Conservation (phyloP, 1,140 invertebrate species). For the Drosophila oshimai region DNA sequence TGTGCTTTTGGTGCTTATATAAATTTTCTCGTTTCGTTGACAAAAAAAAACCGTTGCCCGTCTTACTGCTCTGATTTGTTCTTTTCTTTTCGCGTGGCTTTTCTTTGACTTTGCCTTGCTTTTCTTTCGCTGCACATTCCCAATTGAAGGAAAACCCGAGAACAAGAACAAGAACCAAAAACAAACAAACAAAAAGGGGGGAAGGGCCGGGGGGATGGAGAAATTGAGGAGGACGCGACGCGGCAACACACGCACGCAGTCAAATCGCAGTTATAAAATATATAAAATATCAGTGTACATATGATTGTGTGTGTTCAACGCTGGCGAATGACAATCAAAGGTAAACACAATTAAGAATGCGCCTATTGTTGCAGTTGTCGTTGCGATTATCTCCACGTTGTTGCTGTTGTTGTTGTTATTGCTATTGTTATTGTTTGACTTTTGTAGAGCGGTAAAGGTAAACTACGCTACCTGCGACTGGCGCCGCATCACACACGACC, state of each 20-base stretch:
- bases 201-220: background rate
- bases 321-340: constrained; percentile 8
- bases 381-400: background rate
- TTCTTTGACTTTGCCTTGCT: constrained; percentile 2
- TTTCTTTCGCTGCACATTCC: constrained; percentile 30
- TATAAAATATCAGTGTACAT: background rate
- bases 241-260: constrained; percentile 1
- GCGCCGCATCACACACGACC: constrained; percentile 18
- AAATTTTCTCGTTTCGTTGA: constrained; percentile 15
- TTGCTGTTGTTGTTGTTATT: background rate
- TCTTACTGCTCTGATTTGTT: background rate
- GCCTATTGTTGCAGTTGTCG: constrained; percentile 18
- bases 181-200: constrained; percentile 28
- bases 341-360: constrained; percentile 31
- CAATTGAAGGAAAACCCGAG: constrained; percentile 33
- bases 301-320: background rate
- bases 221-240: background rate
- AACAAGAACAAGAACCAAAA: constrained; percentile 26
- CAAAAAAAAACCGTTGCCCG: constrained; percentile 13
- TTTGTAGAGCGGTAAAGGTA: constrained; percentile 20
- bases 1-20: constrained; percentile 25
- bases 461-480: constrained; percentile 19
- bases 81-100: constrained; percentile 3
- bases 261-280: constrained; percentile 24
- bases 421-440: constrained; percentile 10